These are phyloP conservation scores for Microchrysa polita DNA, from an alignment of 2,888 invertebrate genomes.

Conservation along the genomic window DNA sequence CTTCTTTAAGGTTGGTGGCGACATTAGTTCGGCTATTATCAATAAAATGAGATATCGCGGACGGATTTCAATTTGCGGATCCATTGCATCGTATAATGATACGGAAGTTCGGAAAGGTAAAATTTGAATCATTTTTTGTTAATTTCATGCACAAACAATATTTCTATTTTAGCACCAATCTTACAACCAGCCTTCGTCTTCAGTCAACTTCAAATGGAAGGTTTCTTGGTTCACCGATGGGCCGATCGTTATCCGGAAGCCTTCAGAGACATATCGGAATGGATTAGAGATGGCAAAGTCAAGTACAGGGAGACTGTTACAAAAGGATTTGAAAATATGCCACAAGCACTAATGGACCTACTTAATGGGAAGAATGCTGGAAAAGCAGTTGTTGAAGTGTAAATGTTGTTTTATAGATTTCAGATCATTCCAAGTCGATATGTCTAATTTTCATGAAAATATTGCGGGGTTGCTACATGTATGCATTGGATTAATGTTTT, in stretches of 20 bases:
- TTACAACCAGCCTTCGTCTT: conserved; percentile 68
- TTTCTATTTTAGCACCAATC: conserved; percentile 53
- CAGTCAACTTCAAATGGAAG: conserved; percentile 72
- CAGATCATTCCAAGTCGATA: too few relatives aligned
- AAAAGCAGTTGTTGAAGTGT: conserved; percentile 74
- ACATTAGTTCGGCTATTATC: conserved; percentile 69
- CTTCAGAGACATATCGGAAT: conserved; percentile 70
- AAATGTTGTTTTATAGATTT: too few relatives aligned
- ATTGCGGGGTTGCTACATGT: too few relatives aligned
- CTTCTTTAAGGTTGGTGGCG: conserved; percentile 69
- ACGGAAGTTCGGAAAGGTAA: conserved; percentile 54
- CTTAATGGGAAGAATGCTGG: conserved; percentile 74
- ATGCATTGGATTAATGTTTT: too few relatives aligned
- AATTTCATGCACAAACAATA: not conserved
- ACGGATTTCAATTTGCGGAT: conserved; percentile 72
- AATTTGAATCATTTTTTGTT: not conserved
- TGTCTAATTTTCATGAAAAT: too few relatives aligned
- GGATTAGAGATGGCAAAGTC: conserved; percentile 75
- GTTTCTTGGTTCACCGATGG: conserved; percentile 67
- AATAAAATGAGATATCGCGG: conserved; percentile 72
- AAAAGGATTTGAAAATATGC: conserved; percentile 78
- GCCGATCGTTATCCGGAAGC: conserved; percentile 71
- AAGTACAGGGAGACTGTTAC: conserved; percentile 75
- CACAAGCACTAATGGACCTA: conserved; percentile 74
- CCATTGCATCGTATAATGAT: conserved; percentile 72